Evolutionary conservation across 2,113 vertebrate genomes (phyloP).

Genomic region (Zootoca vivipara): DNA sequence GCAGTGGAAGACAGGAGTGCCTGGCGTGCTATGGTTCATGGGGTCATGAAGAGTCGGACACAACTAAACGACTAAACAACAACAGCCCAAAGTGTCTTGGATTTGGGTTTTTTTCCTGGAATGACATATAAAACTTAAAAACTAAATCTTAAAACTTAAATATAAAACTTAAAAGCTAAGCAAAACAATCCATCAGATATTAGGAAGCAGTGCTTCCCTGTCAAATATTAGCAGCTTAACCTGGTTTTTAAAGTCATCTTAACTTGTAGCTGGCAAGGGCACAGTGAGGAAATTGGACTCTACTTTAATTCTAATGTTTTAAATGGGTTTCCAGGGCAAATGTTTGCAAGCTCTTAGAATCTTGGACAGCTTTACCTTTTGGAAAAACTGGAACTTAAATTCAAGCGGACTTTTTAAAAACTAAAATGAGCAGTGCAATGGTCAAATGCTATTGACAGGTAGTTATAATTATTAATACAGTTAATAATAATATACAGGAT

Average conservation of each 20-base stretch:
- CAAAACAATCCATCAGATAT: neutral
- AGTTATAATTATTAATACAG: too few species aligned
- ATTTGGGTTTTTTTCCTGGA: neutral
- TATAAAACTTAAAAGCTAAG: conserved; percentile 20
- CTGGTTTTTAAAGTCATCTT: neutral
- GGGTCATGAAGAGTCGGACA: too few species aligned
- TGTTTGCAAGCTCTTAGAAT: neutral
- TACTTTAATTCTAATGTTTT: conserved; percentile 14
- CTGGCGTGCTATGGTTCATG: too few species aligned
- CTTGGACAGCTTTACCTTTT: conserved; percentile 18
- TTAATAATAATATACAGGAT: too few species aligned
- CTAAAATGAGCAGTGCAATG: neutral
- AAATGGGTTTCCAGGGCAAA: conserved; percentile 33
- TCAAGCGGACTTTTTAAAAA: neutral
- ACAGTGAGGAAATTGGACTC: neutral
- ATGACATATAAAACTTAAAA: neutral
- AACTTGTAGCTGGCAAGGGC: conserved; percentile 18
- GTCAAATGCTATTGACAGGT: neutral
- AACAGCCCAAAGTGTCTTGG: neutral
- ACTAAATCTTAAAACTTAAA: conserved; percentile 16
- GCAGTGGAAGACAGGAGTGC: too few species aligned
- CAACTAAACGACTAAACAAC: too few species aligned
- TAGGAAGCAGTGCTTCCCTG: neutral
- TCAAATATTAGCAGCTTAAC: conserved; percentile 24
- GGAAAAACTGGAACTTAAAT: neutral